phyloP scores from a whole-genome alignment of 1,140 invertebrate species.

The Heliothis virescens region DNA sequence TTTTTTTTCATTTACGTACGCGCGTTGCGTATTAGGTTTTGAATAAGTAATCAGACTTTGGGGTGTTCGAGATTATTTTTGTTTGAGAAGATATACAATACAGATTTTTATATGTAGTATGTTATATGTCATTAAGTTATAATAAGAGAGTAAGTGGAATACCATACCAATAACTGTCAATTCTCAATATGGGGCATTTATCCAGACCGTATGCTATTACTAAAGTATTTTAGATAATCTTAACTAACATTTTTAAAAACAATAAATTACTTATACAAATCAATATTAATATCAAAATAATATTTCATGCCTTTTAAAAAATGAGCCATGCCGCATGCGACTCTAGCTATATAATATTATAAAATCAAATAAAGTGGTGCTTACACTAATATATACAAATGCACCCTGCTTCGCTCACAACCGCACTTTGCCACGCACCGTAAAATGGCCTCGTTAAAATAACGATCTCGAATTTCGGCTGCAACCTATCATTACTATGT shows the following conservation, averaged over 20 bases:
- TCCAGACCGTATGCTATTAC: too few relatives aligned
- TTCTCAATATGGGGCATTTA: too few relatives aligned
- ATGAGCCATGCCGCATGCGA: too few relatives aligned
- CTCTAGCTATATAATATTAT: too few relatives aligned
- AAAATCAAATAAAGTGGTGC: constrained; percentile 2
- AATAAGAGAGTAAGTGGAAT: too few relatives aligned
- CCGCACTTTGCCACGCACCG: constrained; percentile 4
- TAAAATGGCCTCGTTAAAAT: constrained; percentile 32
- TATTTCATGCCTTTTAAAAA: too few relatives aligned
- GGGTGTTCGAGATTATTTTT: not conserved
- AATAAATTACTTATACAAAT: too few relatives aligned
- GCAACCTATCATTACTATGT: constrained; percentile 15
- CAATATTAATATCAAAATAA: too few relatives aligned
- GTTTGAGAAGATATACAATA: not conserved
- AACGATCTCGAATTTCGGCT: constrained; percentile 17
- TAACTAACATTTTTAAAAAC: too few relatives aligned
- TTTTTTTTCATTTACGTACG: constrained; percentile 10
- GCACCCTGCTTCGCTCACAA: not conserved
- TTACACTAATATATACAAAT: not conserved
- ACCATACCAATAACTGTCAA: too few relatives aligned
- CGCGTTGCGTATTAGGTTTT: not conserved
- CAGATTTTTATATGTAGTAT: not conserved
- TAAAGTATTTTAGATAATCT: too few relatives aligned
- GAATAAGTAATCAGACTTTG: constrained; percentile 4
- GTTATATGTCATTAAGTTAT: too few relatives aligned